phyloP scores from a whole-genome alignment of 2,113 vertebrate genomes.

The Laticauda colubrina region DNA sequence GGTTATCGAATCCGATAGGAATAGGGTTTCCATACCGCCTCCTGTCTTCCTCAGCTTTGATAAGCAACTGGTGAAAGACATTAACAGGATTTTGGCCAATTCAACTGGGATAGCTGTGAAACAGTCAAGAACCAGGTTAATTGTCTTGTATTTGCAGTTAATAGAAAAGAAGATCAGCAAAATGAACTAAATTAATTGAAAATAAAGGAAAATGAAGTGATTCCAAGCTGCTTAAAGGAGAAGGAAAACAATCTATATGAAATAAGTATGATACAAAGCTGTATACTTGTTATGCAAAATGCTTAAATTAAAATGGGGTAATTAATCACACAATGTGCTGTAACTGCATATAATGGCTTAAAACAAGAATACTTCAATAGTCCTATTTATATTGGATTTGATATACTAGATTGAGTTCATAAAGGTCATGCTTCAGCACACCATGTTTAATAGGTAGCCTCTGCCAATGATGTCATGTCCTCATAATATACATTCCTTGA shows the following conservation, averaged over 20 bases:
- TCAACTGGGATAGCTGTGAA: conserved; percentile 14
- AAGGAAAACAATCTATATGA: not conserved
- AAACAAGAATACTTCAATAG: not conserved
- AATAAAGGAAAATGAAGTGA: not conserved
- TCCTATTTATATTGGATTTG: not conserved
- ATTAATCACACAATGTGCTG: not conserved
- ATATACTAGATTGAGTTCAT: not conserved
- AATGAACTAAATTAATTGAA: not conserved
- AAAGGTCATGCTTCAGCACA: not conserved
- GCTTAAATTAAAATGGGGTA: not conserved
- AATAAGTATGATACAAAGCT: not conserved
- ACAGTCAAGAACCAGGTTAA: conserved; percentile 1
- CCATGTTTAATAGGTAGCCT: not conserved
- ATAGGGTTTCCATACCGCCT: not conserved
- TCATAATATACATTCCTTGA: not conserved
- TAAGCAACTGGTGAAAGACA: not conserved
- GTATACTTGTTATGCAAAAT: not conserved
- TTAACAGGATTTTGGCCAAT: not conserved
- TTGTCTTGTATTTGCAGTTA: conserved; percentile 2
- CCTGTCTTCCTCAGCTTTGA: not conserved
- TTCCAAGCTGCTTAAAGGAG: not conserved
- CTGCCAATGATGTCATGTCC: not conserved
- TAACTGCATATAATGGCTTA: not conserved
- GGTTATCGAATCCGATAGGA: conserved; percentile 1
- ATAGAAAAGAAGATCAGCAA: conserved; percentile 19